A percentile compares a stretch with the other conserved stretches of the same genome.
Evolutionary conservation across 2,888 invertebrate species (phyloP).

Genomic region (Harpalus rufipes): DNA sequence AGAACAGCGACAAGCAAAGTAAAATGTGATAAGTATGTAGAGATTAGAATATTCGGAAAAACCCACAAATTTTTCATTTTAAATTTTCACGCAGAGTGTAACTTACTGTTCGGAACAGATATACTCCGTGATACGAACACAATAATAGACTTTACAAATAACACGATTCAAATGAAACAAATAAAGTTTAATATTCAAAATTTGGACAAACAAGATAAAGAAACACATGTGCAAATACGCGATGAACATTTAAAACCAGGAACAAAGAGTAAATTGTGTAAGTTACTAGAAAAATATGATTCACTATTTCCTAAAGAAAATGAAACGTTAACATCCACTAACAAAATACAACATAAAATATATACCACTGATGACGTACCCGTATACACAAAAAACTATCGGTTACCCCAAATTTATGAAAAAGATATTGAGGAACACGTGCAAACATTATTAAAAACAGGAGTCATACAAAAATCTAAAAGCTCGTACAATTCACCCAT

Average conservation of each 20-base stretch:
- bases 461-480: too few relatives aligned
- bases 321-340: neutral
- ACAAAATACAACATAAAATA: neutral
- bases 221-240: neutral
- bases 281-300: neutral
- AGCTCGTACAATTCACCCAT: neutral
- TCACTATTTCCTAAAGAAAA: neutral
- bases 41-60: too few relatives aligned
- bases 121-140: too few relatives aligned
- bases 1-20: too few relatives aligned
- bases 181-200: too few relatives aligned
- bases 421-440: neutral
- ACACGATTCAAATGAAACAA: too few relatives aligned
- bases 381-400: neutral
- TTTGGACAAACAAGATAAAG: too few relatives aligned
- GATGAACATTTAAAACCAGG: neutral
- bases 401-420: conserved; percentile 8
- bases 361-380: neutral
- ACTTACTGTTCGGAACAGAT: too few relatives aligned
- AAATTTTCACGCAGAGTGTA: too few relatives aligned
- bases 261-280: neutral
- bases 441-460: neutral
- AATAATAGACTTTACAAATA: too few relatives aligned
- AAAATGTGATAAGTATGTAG: too few relatives aligned
- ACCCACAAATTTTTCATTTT: too few relatives aligned